These are phyloP conservation scores for Incurvaria masculella DNA, from an alignment of 2,888 invertebrate species.

Conservation along the genomic window DNA sequence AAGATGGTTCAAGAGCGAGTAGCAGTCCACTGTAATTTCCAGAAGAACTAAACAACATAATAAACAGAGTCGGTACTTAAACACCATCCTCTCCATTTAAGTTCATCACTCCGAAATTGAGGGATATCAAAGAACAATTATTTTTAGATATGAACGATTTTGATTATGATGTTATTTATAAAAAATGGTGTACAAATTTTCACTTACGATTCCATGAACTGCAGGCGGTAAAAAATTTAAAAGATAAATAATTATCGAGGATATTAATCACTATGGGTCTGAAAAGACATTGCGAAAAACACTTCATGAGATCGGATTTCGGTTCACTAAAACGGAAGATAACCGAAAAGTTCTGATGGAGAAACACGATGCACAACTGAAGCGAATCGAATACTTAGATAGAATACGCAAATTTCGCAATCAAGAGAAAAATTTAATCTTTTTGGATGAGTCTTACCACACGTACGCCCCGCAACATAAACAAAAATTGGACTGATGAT, in stretches of 20 bases:
- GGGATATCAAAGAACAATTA: not conserved
- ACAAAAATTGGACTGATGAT: no score
- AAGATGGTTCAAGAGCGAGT: no score
- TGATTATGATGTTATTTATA: slow-evolving; percentile 7
- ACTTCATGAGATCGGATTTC: slow-evolving; percentile 7
- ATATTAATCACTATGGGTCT: slow-evolving; percentile 5
- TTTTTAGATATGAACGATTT: slow-evolving; percentile 3
- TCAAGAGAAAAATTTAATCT: no score
- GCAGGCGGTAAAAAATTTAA: slow-evolving; percentile 8
- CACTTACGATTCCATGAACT: slow-evolving; percentile 2
- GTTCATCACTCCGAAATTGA: not conserved
- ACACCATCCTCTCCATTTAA: slow-evolving; percentile 1
- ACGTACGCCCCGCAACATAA: no score
- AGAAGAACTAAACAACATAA: no score
- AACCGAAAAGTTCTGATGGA: slow-evolving; percentile 4
- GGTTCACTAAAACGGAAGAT: slow-evolving; percentile 1
- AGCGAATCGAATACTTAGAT: slow-evolving; percentile 4
- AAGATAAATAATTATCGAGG: slow-evolving; percentile 5
- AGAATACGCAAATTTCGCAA: not conserved
- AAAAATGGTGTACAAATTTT: slow-evolving; percentile 8
- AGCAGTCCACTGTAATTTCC: no score
- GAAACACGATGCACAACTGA: slow-evolving; percentile 2
- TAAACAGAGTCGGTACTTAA: not conserved
- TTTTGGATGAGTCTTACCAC: no score
- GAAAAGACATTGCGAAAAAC: slow-evolving; percentile 8